Base-by-base conservation (phyloP, 2,113 vertebrate genomes). In the Lamprologus callipterus region DNA sequence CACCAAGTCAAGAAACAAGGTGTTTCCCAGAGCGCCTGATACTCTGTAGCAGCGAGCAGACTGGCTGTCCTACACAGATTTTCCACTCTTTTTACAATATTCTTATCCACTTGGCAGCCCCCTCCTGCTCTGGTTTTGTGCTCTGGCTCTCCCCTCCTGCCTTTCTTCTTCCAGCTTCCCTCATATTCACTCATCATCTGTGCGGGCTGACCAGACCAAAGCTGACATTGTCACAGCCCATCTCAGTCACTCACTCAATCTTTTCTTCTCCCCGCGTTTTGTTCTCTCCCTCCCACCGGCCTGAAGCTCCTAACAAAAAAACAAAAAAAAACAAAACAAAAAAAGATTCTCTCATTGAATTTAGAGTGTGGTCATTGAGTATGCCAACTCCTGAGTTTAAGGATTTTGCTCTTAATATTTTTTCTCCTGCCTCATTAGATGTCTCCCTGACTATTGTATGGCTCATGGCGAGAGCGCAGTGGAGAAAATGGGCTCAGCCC, bases 391-490 rank as follows among this genome's bases (percentile, higher is more conserved):
- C 65, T 23, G 83, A 83, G 80, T 88, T 81, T 84, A 47, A 92
- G 83, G 82, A 85, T 85, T 86, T 89, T 83, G 78, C 84, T 79
- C 85, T 86, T 92, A 80, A 93, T 91, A 86, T 89, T 90, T 89
- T 54, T 83, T 33, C 88, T 89, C 85, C 87, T 84, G 88, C 90
- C 92, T 95, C 94, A 93, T 94, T 95, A 94, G 87, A 88, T 8
- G 85, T 82, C 86, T 91, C 87, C 80, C 82, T 84, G 86, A 80
- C 88, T 91, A 85, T 93, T 90, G 93, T 91, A 45, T 17, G 79
- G 88, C 88, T 93, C 88, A n/a, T 87, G 84, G 92, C 23, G 70
- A 90, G 90, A 85, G 88, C 84, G 73, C 87, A 28, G 85, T 47
- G 73, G 87, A 93, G 89, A 92, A 90, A 94, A 93, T 90, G 92